phyloP scores from a whole-genome alignment of 1,140 invertebrate species.

The Monomorium pharaonis region DNA sequence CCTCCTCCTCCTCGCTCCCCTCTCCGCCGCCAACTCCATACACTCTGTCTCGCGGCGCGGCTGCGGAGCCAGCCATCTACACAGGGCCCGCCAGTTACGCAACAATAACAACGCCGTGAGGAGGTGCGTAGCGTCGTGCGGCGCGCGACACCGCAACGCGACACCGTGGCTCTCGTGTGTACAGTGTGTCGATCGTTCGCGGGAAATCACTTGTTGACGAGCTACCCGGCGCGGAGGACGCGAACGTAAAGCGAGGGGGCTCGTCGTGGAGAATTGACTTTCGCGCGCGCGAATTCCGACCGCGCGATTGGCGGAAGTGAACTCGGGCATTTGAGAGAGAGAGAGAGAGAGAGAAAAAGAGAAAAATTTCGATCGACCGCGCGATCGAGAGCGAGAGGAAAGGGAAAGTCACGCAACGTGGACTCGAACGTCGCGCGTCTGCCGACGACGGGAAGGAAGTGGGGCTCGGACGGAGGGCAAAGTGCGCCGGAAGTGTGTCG shows the following conservation, averaged over 20 bases:
- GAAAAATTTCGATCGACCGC: constrained; percentile 27
- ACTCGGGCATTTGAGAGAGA: no score
- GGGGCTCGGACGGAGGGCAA: neutral
- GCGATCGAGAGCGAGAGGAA: constrained; percentile 13
- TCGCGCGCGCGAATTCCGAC: neutral
- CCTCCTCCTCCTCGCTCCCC: no score
- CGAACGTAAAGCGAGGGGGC: neutral
- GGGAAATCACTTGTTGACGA: constrained; percentile 71
- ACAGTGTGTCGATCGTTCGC: constrained; percentile 45
- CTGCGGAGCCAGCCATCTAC: constrained; percentile 65
- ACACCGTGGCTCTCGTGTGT: constrained; percentile 58
- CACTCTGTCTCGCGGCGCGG: constrained; percentile 45
- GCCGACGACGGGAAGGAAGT: neutral
- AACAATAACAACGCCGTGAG: constrained; percentile 78
- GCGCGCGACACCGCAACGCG: constrained; percentile 69
- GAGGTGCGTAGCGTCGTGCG: constrained; percentile 67
- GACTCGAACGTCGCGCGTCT: neutral
- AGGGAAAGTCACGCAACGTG: no score
- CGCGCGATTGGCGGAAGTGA: neutral
- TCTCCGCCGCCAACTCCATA: constrained; percentile 33
- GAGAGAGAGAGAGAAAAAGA: neutral
- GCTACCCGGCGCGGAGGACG: constrained; percentile 17
- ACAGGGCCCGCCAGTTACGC: constrained; percentile 75
- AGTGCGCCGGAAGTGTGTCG: neutral
- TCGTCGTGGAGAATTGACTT: neutral